Percentiles rank a stretch among this genome's conserved stretches.
Conservation (phyloP, 2,113 vertebrate genomes). For the Uropsilus gracilis region DNA sequence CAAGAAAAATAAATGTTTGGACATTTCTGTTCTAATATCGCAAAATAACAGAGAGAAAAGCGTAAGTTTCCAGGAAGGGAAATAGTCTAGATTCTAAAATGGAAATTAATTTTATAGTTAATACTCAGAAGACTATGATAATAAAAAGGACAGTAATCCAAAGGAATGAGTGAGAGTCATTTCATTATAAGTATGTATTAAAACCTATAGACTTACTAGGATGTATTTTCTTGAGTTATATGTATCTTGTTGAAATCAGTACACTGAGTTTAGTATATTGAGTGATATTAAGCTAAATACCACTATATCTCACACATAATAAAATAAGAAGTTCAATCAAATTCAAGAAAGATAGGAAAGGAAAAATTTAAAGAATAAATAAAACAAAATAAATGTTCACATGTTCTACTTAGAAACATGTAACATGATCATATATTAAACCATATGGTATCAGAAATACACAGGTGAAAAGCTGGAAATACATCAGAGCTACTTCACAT, state of each 20-base stretch:
- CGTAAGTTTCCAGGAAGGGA: not conserved
- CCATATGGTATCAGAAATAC: not conserved
- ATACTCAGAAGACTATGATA: slow-evolving; percentile 12
- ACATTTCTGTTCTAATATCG: not conserved
- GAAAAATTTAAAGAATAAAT: not conserved
- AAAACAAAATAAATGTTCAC: not conserved
- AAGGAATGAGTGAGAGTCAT: not conserved
- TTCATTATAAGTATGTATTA: not conserved
- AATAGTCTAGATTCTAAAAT: not conserved
- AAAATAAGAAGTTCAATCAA: slow-evolving; percentile 9
- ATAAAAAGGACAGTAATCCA: not conserved
- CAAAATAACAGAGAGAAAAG: not conserved
- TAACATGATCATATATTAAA: slow-evolving; percentile 11
- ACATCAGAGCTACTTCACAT: not conserved
- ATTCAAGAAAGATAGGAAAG: not conserved
- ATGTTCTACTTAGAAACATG: not conserved
- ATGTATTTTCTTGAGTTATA: not conserved
- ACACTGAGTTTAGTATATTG: not conserved
- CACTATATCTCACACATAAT: not conserved
- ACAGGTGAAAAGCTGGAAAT: not conserved
- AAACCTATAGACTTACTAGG: not conserved
- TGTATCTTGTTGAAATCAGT: not conserved
- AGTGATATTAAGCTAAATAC: not conserved
- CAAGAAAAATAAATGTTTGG: not conserved
- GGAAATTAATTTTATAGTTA: slow-evolving; percentile 16